Conservation (phyloP, 2,888 invertebrate species). For the Tupiocoris notatus region DNA sequence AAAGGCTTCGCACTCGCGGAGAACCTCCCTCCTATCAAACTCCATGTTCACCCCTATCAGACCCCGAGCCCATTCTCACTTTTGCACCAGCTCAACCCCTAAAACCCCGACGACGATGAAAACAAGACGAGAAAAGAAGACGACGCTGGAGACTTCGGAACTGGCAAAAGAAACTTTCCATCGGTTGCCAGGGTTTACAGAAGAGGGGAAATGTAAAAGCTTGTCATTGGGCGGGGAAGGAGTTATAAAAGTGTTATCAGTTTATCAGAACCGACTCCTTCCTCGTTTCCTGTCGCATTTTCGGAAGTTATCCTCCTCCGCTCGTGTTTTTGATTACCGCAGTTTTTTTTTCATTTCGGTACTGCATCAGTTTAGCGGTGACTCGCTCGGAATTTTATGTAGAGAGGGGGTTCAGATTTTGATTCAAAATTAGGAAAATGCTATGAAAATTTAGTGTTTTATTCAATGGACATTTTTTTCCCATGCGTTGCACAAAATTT, state of each 20-base stretch:
- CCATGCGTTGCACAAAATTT: too few species aligned
- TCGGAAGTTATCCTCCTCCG: neutral
- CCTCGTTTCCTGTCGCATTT: neutral
- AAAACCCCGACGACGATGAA: neutral
- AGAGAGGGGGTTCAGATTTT: too few species aligned
- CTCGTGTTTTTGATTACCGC: too few species aligned
- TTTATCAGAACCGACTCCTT: slow-evolving; percentile 1
- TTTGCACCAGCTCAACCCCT: neutral
- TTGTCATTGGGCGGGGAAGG: neutral
- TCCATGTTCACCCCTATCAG: neutral
- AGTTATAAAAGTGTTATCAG: neutral
- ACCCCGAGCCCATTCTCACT: neutral
- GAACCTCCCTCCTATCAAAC: too few species aligned
- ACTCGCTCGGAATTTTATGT: too few species aligned
- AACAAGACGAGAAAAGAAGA: neutral
- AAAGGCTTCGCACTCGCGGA: neutral
- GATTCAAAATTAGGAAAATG: too few species aligned
- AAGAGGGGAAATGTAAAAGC: neutral
- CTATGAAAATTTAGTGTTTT: too few species aligned
- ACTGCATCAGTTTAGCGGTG: too few species aligned
- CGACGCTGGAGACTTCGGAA: neutral
- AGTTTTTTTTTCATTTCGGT: too few species aligned
- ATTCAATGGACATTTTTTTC: too few species aligned
- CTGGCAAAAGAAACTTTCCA: neutral
- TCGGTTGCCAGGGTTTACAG: neutral